Evolutionary conservation across 2,113 vertebrate genomes (phyloP), one percentile per base, ranked within the genome.

Genomic region (Lepus timidus): DNA sequence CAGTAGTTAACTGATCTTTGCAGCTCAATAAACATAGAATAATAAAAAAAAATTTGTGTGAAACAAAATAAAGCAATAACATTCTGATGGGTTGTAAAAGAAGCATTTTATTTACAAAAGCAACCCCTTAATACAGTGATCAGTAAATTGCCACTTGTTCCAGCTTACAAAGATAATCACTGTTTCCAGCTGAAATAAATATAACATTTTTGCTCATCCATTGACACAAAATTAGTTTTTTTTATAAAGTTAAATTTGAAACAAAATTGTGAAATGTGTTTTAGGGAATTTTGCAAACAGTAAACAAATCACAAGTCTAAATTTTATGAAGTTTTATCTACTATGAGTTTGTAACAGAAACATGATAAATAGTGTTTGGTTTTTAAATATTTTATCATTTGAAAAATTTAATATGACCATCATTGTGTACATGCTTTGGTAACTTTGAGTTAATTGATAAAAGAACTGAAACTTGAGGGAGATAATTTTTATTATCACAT

Each of bases 261-360:
- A 78, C 81, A 83, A 84, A 88, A 62, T 61, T 39, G 29, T 25
- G 17, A 8, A 1, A 58, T 65, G 2, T 67, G 44, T 94, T 90
- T 78, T 87, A 22, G 49, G 3, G 6, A 25, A 75, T 68, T 88
- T 82, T 90, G 1, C 29, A 85, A 83, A 85, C 58, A 68, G 29
- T 20, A 87, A 92, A 93, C 16, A 79, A 85, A 44, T 65, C 33
- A 74, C 17, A 73, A 85, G 25, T 86, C 8, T 90, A 52, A 92
- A 82, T 78, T 90, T 55, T 65, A 68, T 51, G 52, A n/a, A 64
- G 11, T 71, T 90, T 93, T 75, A n/a, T 82, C 61, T 73, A 70
- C 44, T 88, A 25, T 23, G 33, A 87, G 16, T 85, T 93, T 96
- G 17, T 70, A 85, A 44, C 12, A 82, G 49, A 97, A 92, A 73